These are phyloP conservation scores for Babyrousa celebensis DNA, from an alignment of 2,797 vertebrate genomes.

Conservation along the genomic window DNA sequence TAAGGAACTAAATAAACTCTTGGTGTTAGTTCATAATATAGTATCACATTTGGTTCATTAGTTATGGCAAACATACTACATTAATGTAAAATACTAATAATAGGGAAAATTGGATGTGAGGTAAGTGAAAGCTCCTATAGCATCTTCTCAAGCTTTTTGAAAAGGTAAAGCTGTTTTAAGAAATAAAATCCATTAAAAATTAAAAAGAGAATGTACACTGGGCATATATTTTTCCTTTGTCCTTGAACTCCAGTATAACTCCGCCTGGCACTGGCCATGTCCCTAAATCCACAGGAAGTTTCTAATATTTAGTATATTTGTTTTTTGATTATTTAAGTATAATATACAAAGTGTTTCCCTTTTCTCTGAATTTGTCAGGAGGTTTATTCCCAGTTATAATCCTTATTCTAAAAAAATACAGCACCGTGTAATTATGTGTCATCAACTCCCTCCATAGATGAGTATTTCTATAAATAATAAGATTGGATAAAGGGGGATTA, in stretches of 20 bases:
- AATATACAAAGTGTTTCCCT: not conserved
- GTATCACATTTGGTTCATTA: not conserved
- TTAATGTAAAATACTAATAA: conserved; percentile 19
- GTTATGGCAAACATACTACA: not conserved
- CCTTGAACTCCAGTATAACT: not conserved
- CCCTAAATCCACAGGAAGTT: not conserved
- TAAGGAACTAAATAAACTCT: not conserved
- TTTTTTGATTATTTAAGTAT: not conserved
- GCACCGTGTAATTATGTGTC: not conserved
- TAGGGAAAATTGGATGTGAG: not conserved
- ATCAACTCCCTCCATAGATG: not conserved
- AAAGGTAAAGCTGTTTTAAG: not conserved
- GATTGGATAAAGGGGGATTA: not conserved
- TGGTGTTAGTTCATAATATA: not conserved
- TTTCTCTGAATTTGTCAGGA: not conserved
- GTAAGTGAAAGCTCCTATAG: not conserved
- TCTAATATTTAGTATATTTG: not conserved
- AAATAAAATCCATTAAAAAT: not conserved
- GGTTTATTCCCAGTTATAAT: not conserved
- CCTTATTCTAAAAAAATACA: not conserved
- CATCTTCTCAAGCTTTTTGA: not conserved
- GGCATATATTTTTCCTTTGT: not conserved
- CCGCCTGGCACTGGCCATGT: not conserved
- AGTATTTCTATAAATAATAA: not conserved
- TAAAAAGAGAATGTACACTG: not conserved